These are phyloP conservation scores for Cephus cinctus DNA, from an alignment of 1,140 invertebrate species.

Conservation along the genomic window DNA sequence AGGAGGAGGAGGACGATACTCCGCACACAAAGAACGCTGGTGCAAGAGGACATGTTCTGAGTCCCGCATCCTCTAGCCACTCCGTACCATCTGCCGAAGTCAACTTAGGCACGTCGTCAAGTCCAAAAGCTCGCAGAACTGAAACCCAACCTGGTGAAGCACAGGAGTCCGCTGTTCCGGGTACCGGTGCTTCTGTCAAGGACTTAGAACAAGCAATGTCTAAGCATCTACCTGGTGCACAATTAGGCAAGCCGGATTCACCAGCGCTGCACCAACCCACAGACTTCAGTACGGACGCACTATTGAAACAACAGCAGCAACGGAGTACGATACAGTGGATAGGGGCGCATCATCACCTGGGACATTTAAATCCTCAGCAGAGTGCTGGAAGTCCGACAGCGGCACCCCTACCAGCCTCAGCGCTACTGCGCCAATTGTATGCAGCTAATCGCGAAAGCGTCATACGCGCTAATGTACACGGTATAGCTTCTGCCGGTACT, in stretches of 20 bases:
- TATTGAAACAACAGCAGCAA: conserved; percentile 78
- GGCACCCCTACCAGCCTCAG: conserved; percentile 72
- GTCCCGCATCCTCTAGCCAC: conserved; percentile 62
- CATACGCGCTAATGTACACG: conserved; percentile 85
- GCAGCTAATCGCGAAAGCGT: conserved; percentile 90
- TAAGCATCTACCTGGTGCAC: conserved; percentile 79
- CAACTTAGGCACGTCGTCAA: conserved; percentile 32
- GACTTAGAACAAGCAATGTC: conserved; percentile 96
- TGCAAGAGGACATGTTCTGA: conserved; percentile 55
- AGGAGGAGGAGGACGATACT: conserved; percentile 53
- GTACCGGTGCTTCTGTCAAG: conserved; percentile 76
- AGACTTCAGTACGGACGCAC: conserved; percentile 83
- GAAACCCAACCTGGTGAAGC: too few species aligned
- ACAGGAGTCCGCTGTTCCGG: too few species aligned
- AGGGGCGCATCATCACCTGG: conserved; percentile 71
- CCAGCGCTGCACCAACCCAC: conserved; percentile 67
- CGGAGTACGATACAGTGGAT: conserved; percentile 94
- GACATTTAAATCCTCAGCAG: conserved; percentile 66
- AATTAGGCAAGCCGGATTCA: conserved; percentile 60
- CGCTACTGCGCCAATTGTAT: conserved; percentile 84
- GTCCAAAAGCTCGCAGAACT: conserved; percentile 52
- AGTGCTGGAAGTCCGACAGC: too few species aligned
- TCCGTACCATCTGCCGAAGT: conserved; percentile 43
- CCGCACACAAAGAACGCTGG: conserved; percentile 32
- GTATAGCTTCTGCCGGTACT: conserved; percentile 61